Base-by-base conservation (phyloP, 2,113 vertebrate genomes). In the Ginglymostoma cirratum region DNA sequence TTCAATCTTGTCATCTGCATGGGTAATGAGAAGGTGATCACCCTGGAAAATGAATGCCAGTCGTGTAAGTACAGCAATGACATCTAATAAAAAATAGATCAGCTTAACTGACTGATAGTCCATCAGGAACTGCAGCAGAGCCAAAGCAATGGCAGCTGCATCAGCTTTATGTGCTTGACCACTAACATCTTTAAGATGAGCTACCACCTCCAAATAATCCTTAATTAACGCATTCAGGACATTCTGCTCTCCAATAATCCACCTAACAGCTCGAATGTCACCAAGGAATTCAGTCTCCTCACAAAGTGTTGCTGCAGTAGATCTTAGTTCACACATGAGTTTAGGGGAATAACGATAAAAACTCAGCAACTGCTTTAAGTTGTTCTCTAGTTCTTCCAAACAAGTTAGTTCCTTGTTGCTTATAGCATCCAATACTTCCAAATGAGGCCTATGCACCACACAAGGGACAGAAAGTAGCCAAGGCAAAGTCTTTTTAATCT, bases 71-170 rank as follows among this genome's bases (percentile, higher is more conserved):
- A 99, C 98, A 0, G 98, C 98, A 0, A 98, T 99, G 97, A 99
- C 97, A 15, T 99, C 99, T 96, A 99, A 97, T 27, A 99, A 98
- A 97, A 99, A 99, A 97, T 99, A 99, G 96, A 99, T 99, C 90
- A 99, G 98, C 97, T 99, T 99, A 95, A 99, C 97, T 0, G 99
- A 99, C 97, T 99, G 99, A 96, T 99, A 99, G 97, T 99, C 99
- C 98, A 99, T 98, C 95, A 99, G 98, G 97, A 99, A 99, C 97
- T 99, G 99, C 96, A 99, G 97, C 48, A 99, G 98, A 48, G 98
- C 98, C 96, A 99, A 97, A 0, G 99, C 99, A 1, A 99, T 99
- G 96, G 99, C 99, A 0, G 99, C 98, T 45, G 99, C 98, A 0
- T 99, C 99, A 0, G 98, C 99, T 83, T 98, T 98, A 97, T 99